Evolutionary conservation across 1,140 invertebrate genomes (phyloP), one percentile per base, ranked within the genome.

Genomic region (Drosophila nannoptera): DNA sequence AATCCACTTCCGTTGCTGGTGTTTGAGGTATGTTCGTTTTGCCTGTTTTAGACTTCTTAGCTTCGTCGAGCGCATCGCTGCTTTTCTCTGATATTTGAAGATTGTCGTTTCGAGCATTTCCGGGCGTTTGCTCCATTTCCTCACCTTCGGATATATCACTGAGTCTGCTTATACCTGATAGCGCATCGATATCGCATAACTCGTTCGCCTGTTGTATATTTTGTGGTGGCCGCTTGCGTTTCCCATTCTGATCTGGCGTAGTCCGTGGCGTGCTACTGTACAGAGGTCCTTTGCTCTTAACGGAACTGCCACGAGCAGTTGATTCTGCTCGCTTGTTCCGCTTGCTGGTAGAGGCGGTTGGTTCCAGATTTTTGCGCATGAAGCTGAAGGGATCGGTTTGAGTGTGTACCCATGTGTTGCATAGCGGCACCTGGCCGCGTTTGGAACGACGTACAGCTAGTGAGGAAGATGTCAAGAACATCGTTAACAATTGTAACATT

Each of bases 401-500:
- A 0, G 69, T 68, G 43, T 84, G 71, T 7, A 67, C 63, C 69
- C 54, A 82, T 9, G 14, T 73, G 9, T 75, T 80, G 14, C 54
- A 49, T 0, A 87, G 33, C 4, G 78, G 87, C 1, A 83, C 62
- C 0, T 80, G 87, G 4, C 87, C 87, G 7, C 87, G 78, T 33
- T 56, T 77, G 5, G 87, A 88, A 33, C 78, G 69, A 22, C 87
- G 82, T 14, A 78, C 43, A 5, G 45, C 71, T 32, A 12, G 49
- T 61, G n/a, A 45, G 14, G 0, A 4, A 43, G 0, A 16, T 46
- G 56, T 35, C 9, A 6, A 9, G 12, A 56, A 31, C 9, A 5
- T 40, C 35, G 3, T 2, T 38, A 33, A 16, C 5, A 35, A n/a
- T 46, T 22, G 14, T n/a, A 11, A 14, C n/a, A 9, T 2, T 43